Conservation (phyloP, 1,140 invertebrate species). For the Pygmarrhopalites habei region DNA sequence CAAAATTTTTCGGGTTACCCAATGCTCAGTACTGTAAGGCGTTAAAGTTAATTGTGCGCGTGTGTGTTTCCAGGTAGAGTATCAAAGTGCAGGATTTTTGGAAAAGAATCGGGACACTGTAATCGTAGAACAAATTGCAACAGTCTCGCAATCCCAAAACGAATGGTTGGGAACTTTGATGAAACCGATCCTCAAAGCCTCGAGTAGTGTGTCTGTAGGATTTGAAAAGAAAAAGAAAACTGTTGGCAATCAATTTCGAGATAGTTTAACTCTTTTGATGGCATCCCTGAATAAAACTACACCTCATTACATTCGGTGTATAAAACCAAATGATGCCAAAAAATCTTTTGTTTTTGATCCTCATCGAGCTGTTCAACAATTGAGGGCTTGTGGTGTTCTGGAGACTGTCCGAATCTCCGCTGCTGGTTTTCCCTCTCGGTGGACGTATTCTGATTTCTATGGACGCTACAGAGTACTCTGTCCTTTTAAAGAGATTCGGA, state of each 20-base stretch:
- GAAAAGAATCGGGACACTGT: slow-evolving; percentile 98
- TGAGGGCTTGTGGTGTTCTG: slow-evolving; percentile 91
- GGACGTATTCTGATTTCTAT: slow-evolving; percentile 90
- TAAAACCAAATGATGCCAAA: slow-evolving; percentile 97
- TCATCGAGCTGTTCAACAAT: slow-evolving; percentile 84
- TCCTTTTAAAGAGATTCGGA: slow-evolving; percentile 64
- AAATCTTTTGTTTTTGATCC: slow-evolving; percentile 81
- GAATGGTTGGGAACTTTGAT: slow-evolving; percentile 18
- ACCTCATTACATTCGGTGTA: slow-evolving; percentile 96
- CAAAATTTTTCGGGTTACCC: no score
- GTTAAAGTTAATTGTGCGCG: no score
- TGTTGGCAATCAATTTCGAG: slow-evolving; percentile 85
- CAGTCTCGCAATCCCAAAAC: slow-evolving; percentile 24
- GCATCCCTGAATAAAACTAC: slow-evolving; percentile 86
- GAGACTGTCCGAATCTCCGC: slow-evolving; percentile 97
- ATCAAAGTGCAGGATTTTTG: slow-evolving; percentile 84
- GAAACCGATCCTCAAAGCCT: slow-evolving; percentile 3
- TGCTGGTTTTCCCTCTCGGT: slow-evolving; percentile 91
- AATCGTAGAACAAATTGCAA: slow-evolving; percentile 79
- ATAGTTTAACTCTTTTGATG: slow-evolving; percentile 87
- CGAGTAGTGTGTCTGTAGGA: not conserved
- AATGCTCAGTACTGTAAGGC: no score
- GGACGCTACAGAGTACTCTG: slow-evolving; percentile 82
- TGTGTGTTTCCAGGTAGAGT: slow-evolving; percentile 65
- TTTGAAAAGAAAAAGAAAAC: slow-evolving; percentile 28